Percentiles rank a stretch among this genome's conserved stretches.
These are phyloP conservation scores for Gobius niger DNA, from an alignment of 2,113 vertebrate species.

Conservation along the genomic window DNA sequence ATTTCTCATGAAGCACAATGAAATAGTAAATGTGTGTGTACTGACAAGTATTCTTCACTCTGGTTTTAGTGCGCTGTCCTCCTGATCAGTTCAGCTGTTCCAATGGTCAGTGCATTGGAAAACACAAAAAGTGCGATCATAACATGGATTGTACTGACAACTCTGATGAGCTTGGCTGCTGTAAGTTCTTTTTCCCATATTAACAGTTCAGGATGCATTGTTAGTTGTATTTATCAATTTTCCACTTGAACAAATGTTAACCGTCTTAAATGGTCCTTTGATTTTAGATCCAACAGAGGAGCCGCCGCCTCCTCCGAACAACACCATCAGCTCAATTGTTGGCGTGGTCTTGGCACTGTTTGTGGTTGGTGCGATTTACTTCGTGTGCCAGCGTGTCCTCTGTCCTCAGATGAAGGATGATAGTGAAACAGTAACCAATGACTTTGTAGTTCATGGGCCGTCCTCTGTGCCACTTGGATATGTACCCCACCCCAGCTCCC, in stretches of 20 bases:
- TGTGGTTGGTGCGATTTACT: slow-evolving; percentile 91
- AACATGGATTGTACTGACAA: slow-evolving; percentile 92
- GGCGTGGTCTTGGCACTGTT: slow-evolving; percentile 92
- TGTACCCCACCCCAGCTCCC: slow-evolving; percentile 90
- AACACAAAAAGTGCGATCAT: slow-evolving; percentile 95
- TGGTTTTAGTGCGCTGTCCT: slow-evolving; percentile 82
- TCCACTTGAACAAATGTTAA: background rate
- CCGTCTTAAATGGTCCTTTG: too few species aligned
- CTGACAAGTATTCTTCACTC: background rate
- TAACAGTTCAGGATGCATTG: background rate
- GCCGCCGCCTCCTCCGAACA: slow-evolving; percentile 86
- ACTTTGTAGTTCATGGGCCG: slow-evolving; percentile 91
- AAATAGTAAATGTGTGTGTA: background rate
- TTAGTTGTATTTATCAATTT: background rate
- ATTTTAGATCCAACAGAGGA: slow-evolving; percentile 89
- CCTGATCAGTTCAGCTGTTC: slow-evolving; percentile 89
- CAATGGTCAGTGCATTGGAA: slow-evolving; percentile 91
- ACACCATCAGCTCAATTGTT: slow-evolving; percentile 92
- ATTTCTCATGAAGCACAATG: background rate
- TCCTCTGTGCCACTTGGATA: slow-evolving; percentile 92
- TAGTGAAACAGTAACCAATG: slow-evolving; percentile 91
- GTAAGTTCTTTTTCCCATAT: slow-evolving; percentile 76
- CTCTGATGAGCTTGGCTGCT: slow-evolving; percentile 93
- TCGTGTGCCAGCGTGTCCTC: slow-evolving; percentile 93
- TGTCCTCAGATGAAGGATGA: slow-evolving; percentile 97